Conservation (phyloP, 2,113 vertebrate genomes). For the Salvelinus sp. region DNA sequence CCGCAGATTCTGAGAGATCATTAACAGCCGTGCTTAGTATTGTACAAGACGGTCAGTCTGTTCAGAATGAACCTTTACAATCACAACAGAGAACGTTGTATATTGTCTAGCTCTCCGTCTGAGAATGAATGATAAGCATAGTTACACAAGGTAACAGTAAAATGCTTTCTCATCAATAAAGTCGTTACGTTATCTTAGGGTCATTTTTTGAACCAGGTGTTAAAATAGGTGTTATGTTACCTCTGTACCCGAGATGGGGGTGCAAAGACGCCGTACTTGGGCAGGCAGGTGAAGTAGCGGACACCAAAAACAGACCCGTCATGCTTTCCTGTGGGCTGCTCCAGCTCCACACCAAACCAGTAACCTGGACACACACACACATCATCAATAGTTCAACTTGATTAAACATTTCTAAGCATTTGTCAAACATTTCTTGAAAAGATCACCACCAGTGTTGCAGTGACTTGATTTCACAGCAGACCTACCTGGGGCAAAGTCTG, state of each 20-base stretch:
- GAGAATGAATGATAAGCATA: neutral
- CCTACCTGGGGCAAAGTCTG: slow-evolving; percentile 88
- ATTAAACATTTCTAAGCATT: too few species aligned
- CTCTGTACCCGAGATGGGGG: slow-evolving; percentile 90
- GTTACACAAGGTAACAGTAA: neutral
- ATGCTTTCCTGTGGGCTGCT: slow-evolving; percentile 87
- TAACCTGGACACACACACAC: slow-evolving; percentile 69
- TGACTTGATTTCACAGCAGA: neutral
- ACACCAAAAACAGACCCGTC: slow-evolving; percentile 91
- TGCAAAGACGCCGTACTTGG: slow-evolving; percentile 88
- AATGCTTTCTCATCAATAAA: neutral
- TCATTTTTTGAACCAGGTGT: neutral
- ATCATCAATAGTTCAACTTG: neutral
- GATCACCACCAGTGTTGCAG: too few species aligned
- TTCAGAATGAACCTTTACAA: neutral
- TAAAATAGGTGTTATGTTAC: slow-evolving; percentile 53
- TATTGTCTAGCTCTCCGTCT: neutral
- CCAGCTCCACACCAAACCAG: slow-evolving; percentile 89
- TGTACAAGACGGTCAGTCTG: neutral
- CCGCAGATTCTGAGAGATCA: slow-evolving; percentile 78
- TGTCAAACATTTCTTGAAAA: too few species aligned
- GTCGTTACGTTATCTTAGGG: neutral
- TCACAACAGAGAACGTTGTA: neutral
- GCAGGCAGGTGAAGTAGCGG: slow-evolving; percentile 87
- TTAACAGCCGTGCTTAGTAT: slow-evolving; percentile 11